Base-by-base conservation (phyloP, 2,797 vertebrate genomes). In the Microchirus variegatus region DNA sequence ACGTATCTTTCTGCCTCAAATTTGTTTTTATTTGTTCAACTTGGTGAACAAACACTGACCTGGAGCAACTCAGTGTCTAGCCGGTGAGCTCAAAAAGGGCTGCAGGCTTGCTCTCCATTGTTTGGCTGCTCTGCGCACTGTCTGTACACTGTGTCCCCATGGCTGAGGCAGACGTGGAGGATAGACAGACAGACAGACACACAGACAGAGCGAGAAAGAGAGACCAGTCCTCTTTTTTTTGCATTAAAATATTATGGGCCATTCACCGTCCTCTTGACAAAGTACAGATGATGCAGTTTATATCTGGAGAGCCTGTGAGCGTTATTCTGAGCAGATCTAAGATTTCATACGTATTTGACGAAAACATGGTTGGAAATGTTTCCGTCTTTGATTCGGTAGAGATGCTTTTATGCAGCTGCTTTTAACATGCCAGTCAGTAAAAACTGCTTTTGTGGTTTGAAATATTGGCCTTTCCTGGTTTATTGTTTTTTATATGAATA, bases 71-170 rank as follows among this genome's bases (percentile, higher is more conserved):
- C 22, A 58, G 64, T 26, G 66, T 73, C 66, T 66, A 47, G 70
- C 52, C 45, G 17, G 58, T 73, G 43, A 75, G 66, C 77, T 63
- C 16, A 45, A 54, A 59, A 41, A 53, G 52, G 66, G 64, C 70
- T 73, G 70, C 63, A 66, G 76, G 54, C 72, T 69, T 31, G 57
- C 57, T 70, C 69, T 78, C 73, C 67, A 86, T 90, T 90, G 84
- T 91, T 85, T n/a, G 4, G 61, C 75, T 80, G 66, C 80, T 66
- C 46, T 15, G 63, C 61, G 67, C 54, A 26, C 75, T 49, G 78
- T 83, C 80, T 85, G 86, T 77, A 89, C 85, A 80, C 65, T 6
- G 62, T 84, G 84, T 87, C 82, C 88, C 81, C 77, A 40, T 58
- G 60, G 77, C 80, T 63, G 52, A 76, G 73, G 71, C 78, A 78